These are phyloP conservation scores for Lepidurus arcticus DNA, from an alignment of 1,140 invertebrate genomes.

Conservation along the genomic window DNA sequence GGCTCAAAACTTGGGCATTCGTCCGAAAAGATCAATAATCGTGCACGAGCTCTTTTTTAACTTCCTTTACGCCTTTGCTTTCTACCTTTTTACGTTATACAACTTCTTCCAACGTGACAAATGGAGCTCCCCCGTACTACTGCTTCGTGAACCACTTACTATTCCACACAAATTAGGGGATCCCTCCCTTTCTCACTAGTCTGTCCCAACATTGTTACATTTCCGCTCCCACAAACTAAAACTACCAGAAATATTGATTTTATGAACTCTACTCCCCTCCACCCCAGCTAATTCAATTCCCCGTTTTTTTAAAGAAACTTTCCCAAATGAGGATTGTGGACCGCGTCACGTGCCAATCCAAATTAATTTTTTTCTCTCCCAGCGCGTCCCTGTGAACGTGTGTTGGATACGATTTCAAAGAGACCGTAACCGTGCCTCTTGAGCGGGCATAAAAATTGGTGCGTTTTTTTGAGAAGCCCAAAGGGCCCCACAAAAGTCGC, in stretches of 20 bases:
- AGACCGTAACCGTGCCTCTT: background rate
- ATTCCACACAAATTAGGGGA: background rate
- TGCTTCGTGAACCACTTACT: background rate
- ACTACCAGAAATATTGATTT: background rate
- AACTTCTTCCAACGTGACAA: background rate
- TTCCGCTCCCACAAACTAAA: background rate
- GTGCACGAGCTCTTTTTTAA: background rate
- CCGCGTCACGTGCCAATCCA: background rate
- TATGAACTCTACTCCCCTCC: background rate
- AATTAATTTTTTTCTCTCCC: background rate
- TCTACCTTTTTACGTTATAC: background rate
- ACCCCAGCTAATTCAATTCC: background rate
- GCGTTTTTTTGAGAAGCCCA: background rate
- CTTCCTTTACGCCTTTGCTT: background rate
- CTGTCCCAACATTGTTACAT: background rate
- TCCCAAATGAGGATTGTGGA: background rate
- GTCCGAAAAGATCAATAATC: slow-evolving; percentile 1
- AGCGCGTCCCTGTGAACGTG: background rate
- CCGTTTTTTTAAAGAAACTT: background rate
- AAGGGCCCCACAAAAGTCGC: too few species aligned
- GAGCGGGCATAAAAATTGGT: background rate
- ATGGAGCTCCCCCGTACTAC: background rate
- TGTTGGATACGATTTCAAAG: background rate
- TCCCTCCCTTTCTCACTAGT: background rate
- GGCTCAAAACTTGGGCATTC: slow-evolving; percentile 2